Percentiles rank a stretch among this genome's conserved stretches.
phyloP scores from a whole-genome alignment of 1,140 invertebrate species.

The Aphelinus certus region DNA sequence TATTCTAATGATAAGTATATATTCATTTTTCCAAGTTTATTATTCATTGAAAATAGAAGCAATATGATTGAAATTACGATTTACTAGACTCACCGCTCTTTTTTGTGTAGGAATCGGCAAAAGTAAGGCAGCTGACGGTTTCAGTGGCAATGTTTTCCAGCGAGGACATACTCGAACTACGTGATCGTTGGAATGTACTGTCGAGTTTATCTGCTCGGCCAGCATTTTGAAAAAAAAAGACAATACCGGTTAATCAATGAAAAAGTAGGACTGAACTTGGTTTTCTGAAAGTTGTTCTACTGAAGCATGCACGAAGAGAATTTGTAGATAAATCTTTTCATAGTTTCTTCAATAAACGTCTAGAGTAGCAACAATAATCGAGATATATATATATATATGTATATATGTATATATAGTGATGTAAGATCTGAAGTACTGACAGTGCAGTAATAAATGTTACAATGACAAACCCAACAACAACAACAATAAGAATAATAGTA shows the following conservation, averaged over 20 bases:
- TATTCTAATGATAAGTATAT: no score
- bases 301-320: conserved; percentile 34
- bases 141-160: conserved; percentile 96
- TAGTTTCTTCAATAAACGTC: conserved; percentile 31
- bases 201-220: conserved; percentile 93
- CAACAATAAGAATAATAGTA: conserved; percentile 52
- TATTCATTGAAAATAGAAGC: no score
- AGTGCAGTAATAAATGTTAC: neutral
- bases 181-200: conserved; percentile 93
- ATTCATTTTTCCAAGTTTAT: no score
- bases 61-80: no score
- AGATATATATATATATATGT: conserved; percentile 25
- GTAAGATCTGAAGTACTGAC: neutral
- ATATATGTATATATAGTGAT: conserved; percentile 18
- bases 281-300: conserved; percentile 34
- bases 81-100: conserved; percentile 79
- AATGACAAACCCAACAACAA: conserved; percentile 47
- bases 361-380: conserved; percentile 33
- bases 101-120: conserved; percentile 94
- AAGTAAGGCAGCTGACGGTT: conserved; percentile 94
- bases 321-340: neutral
- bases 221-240: conserved; percentile 58
- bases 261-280: neutral
- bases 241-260: conserved; percentile 20
- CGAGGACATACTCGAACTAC: conserved; percentile 96